phyloP scores from a whole-genome alignment of 2,797 vertebrate species.

The Ctenochaetus hawaiiensis region DNA sequence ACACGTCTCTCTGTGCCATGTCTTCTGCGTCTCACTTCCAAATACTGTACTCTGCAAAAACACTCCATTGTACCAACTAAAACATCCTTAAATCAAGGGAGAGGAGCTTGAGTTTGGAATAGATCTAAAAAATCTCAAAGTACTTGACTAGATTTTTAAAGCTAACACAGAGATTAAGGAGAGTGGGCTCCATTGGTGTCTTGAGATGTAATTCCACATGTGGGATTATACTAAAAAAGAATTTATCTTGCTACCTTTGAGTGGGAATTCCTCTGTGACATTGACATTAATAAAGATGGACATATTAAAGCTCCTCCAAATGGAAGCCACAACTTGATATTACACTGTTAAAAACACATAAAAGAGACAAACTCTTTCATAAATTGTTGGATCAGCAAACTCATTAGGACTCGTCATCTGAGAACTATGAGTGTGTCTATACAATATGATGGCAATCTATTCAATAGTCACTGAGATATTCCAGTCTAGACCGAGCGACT shows the following conservation, averaged over 20 bases:
- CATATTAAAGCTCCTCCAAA: too few relatives aligned
- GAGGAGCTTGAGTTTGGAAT: constrained; percentile 20
- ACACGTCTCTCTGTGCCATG: constrained; percentile 49
- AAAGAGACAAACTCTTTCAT: constrained; percentile 8
- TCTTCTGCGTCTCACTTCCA: constrained; percentile 47
- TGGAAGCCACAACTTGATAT: background rate
- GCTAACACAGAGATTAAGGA: background rate
- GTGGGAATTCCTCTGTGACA: background rate
- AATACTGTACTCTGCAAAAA: constrained; percentile 13
- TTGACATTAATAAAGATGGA: too few relatives aligned
- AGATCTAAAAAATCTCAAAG: constrained; percentile 5
- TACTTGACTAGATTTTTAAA: constrained; percentile 17
- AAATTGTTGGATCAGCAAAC: too few relatives aligned
- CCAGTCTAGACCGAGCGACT: background rate
- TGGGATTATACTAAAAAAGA: constrained; percentile 3
- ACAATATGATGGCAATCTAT: constrained; percentile 11
- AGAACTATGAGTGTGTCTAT: background rate
- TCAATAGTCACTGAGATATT: background rate
- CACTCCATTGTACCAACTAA: background rate
- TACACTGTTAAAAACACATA: background rate
- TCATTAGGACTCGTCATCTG: background rate
- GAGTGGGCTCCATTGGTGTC: background rate
- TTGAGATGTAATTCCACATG: background rate
- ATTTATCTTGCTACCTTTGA: constrained; percentile 1
- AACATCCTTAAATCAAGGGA: constrained; percentile 33